Percentiles rank a stretch among this genome's conserved stretches.
Conservation (phyloP, 2,888 invertebrate species). For the Limnephilus rhombicus region DNA sequence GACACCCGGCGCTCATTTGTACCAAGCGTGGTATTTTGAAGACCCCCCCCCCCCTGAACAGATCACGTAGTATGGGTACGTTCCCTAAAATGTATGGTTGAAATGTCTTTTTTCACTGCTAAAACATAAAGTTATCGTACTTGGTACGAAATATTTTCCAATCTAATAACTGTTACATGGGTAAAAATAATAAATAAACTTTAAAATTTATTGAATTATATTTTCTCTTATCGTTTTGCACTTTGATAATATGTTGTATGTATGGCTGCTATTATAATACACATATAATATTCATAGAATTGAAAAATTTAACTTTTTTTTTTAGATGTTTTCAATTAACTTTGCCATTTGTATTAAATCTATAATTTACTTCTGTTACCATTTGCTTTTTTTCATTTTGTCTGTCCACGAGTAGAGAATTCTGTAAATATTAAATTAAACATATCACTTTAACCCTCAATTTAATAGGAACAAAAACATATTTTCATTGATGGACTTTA, state of each 20-base stretch:
- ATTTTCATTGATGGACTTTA: background rate
- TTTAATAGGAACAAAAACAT: background rate
- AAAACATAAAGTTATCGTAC: background rate
- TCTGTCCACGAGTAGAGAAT: background rate
- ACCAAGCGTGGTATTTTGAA: too few species aligned
- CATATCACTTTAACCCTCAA: conserved; percentile 29
- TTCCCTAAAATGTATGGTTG: background rate
- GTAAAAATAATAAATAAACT: background rate
- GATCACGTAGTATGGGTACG: too few species aligned
- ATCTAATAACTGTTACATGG: background rate
- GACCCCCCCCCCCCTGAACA: too few species aligned
- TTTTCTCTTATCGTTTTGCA: background rate
- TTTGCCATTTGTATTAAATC: background rate
- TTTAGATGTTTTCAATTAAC: background rate
- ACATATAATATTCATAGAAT: background rate
- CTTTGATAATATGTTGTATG: background rate
- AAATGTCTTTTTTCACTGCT: background rate
- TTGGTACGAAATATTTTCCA: background rate
- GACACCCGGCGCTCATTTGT: too few species aligned
- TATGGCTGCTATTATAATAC: background rate
- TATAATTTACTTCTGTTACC: background rate
- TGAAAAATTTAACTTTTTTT: background rate
- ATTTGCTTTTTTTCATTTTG: background rate
- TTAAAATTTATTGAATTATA: background rate
- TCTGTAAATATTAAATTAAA: conserved; percentile 40